phyloP scores from a whole-genome alignment of 2,797 vertebrate genomes.

The Hoplostethus mediterraneus region DNA sequence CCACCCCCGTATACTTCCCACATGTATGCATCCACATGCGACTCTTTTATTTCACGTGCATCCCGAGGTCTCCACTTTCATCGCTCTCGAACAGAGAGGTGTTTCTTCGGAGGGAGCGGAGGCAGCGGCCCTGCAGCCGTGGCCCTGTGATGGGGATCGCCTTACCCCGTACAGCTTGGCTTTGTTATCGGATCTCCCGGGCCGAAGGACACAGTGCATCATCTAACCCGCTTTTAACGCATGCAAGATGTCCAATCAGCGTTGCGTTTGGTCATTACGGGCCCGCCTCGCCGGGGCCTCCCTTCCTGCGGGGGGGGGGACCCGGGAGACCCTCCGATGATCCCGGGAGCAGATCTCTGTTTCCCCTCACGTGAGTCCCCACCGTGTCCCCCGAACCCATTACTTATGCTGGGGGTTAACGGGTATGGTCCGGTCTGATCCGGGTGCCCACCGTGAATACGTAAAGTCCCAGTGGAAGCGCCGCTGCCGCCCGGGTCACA shows the following conservation, averaged over 20 bases:
- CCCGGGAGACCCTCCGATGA: conserved; percentile 60
- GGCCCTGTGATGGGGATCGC: conserved; percentile 71
- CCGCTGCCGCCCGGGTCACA: conserved; percentile 52
- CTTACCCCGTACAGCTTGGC: conserved; percentile 74
- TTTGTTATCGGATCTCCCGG: conserved; percentile 80
- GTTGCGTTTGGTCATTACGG: conserved; percentile 63
- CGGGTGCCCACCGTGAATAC: conserved; percentile 56
- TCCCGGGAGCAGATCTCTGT: conserved; percentile 52
- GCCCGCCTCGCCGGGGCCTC: conserved; percentile 44
- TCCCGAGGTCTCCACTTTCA: conserved; percentile 69
- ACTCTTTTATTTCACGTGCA: conserved; percentile 53
- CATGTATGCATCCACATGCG: conserved; percentile 48
- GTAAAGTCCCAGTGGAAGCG: conserved; percentile 58
- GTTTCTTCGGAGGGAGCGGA: conserved; percentile 71
- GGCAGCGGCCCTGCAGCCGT: conserved; percentile 65
- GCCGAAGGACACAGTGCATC: conserved; percentile 77
- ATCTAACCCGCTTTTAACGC: conserved; percentile 78
- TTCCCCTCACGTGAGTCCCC: conserved; percentile 40
- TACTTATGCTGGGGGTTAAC: conserved; percentile 49
- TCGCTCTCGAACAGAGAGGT: conserved; percentile 68
- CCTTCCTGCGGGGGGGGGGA: conserved; percentile 63
- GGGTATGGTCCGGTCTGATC: conserved; percentile 13
- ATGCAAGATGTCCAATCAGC: conserved; percentile 84
- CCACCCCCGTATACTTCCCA: conserved; percentile 22
- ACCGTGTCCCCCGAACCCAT: conserved; percentile 29